phyloP scores from a whole-genome alignment of 2,888 invertebrate species.

The Aproaerema taeniolella region DNA sequence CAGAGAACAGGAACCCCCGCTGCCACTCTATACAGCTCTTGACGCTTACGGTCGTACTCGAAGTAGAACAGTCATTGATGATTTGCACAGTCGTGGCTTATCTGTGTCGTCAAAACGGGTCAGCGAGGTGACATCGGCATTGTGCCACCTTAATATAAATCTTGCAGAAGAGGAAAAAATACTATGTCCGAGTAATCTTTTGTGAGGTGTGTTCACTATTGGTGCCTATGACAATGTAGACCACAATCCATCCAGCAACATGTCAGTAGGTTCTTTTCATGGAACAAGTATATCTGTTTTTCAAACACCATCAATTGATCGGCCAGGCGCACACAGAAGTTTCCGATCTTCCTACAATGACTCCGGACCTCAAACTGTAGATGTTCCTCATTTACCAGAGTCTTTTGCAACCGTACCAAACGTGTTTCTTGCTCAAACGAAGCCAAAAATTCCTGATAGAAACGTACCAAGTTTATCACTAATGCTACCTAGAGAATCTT shows the following conservation, averaged over 20 bases:
- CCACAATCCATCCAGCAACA: slow-evolving; percentile 14
- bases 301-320: slow-evolving; percentile 9
- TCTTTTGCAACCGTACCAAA: slow-evolving; percentile 8
- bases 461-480: slow-evolving; percentile 1
- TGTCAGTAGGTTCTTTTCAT: slow-evolving; percentile 10
- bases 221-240: slow-evolving; percentile 12
- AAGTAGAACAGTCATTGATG: slow-evolving; percentile 8
- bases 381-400: slow-evolving; percentile 8
- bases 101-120: slow-evolving; percentile 3
- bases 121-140: slow-evolving; percentile 3
- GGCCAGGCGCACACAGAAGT: slow-evolving; percentile 10
- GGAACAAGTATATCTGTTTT: slow-evolving; percentile 12
- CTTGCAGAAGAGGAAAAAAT: too few species aligned
- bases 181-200: too few species aligned
- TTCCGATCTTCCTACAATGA: slow-evolving; percentile 9
- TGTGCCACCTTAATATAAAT: too few species aligned
- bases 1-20: slow-evolving; percentile 3
- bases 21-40: slow-evolving; percentile 8
- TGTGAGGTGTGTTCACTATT: slow-evolving; percentile 12
- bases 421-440: slow-evolving; percentile 6
- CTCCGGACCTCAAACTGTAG: slow-evolving; percentile 8
- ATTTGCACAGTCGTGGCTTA: slow-evolving; percentile 10
- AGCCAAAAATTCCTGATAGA: slow-evolving; percentile 3
- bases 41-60: slow-evolving; percentile 6
- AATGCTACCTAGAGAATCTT: slow-evolving; percentile 4